phyloP scores from a whole-genome alignment of 1,140 invertebrate genomes.

The Platyscapa corneri region DNA sequence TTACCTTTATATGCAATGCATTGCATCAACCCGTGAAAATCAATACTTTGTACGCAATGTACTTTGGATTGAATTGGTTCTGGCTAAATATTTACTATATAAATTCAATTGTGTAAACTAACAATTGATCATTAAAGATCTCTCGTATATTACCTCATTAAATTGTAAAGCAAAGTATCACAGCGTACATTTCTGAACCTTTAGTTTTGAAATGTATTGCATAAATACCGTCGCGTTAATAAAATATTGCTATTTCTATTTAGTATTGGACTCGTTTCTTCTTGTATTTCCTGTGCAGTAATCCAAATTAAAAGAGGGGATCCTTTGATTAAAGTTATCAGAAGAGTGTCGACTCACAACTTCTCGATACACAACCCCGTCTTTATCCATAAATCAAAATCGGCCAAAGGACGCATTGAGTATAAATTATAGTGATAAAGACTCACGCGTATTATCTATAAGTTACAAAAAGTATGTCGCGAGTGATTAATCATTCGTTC shows the following conservation, averaged over 20 bases:
- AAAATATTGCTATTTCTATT: too few species aligned
- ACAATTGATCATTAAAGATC: neutral
- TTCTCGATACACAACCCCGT: too few species aligned
- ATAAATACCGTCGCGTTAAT: too few species aligned
- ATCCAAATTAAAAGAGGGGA: too few species aligned
- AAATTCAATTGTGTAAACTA: neutral
- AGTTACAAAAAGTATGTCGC: neutral
- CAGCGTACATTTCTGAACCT: too few species aligned
- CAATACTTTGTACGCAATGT: neutral
- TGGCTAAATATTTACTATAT: neutral
- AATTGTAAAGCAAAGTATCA: neutral
- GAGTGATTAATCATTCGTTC: conserved; percentile 16
- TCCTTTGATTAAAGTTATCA: too few species aligned
- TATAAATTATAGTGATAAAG: conserved; percentile 26
- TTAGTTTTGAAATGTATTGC: too few species aligned
- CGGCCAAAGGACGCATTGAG: neutral
- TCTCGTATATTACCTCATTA: neutral
- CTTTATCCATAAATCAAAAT: too few species aligned
- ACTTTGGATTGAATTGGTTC: neutral
- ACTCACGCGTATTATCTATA: neutral
- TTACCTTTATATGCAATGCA: neutral
- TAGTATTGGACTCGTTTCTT: too few species aligned
- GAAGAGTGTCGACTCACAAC: too few species aligned
- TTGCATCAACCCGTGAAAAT: neutral
- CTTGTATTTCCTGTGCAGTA: too few species aligned